These are phyloP conservation scores for Fragum sueziense DNA, from an alignment of 2,888 invertebrate species.

Conservation along the genomic window DNA sequence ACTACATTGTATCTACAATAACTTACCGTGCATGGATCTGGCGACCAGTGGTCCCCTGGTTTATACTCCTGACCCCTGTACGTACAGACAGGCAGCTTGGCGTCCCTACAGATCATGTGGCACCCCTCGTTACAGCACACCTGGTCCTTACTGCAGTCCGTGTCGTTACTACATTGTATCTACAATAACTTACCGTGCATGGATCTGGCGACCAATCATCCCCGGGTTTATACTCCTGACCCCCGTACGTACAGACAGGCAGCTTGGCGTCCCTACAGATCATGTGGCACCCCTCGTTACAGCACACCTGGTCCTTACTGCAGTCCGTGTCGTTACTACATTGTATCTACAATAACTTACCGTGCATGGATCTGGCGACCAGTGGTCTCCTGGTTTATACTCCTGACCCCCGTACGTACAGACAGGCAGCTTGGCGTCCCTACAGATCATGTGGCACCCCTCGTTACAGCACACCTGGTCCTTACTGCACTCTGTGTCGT, in stretches of 20 bases:
- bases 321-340: conserved; percentile 13
- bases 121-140: conserved; percentile 45
- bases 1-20: conserved; percentile 3
- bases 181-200: conserved; percentile 28
- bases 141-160: conserved; percentile 9
- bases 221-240: conserved; percentile 7
- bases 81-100: conserved; percentile 1
- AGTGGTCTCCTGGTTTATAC: conserved; percentile 3
- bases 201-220: conserved; percentile 10
- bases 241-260: conserved; percentile 16
- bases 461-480: conserved; percentile 39
- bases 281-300: conserved; percentile 39
- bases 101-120: conserved; percentile 25
- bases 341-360: conserved; percentile 10
- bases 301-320: conserved; percentile 22
- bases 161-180: neutral
- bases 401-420: conserved; percentile 22
- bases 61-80: conserved; percentile 18
- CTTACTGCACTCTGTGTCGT: conserved; percentile 2
- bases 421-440: neutral
- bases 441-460: conserved; percentile 36
- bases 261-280: conserved; percentile 20
- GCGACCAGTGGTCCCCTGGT: neutral
- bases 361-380: conserved; percentile 22
- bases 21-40: conserved; percentile 31